Conservation (phyloP, 2,113 vertebrate species). For the Oryzias curvinotus region DNA sequence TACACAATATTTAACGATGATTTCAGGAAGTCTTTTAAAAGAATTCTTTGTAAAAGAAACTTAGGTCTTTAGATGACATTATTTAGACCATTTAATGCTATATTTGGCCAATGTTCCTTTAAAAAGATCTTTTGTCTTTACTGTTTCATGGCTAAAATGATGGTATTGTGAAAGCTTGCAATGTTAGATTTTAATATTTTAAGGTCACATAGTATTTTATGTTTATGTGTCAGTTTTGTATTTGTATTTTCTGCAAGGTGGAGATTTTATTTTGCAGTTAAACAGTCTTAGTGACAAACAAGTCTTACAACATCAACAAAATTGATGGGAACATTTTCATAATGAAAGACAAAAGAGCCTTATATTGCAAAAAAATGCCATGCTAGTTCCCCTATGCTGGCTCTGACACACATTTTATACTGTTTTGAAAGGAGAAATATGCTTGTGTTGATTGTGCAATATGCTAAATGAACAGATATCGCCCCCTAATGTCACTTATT, state of each 20-base stretch:
- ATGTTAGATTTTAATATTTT: conserved; percentile 9
- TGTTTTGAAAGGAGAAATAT: not conserved
- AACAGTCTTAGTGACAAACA: not conserved
- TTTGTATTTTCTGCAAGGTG: not conserved
- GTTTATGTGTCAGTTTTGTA: not conserved
- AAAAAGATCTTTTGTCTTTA: no score
- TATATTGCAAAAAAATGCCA: not conserved
- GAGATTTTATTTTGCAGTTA: not conserved
- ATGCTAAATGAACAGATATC: conserved; percentile 1
- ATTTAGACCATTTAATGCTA: not conserved
- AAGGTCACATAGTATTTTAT: conserved; percentile 11
- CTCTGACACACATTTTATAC: not conserved
- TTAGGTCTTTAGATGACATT: conserved; percentile 21
- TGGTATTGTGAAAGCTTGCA: conserved; percentile 5
- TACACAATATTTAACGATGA: conserved; percentile 94
- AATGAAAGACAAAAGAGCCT: not conserved
- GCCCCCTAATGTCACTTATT: conserved; percentile 8
- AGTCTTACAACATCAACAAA: not conserved
- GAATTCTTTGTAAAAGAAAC: conserved; percentile 83
- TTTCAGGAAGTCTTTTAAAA: conserved; percentile 91
- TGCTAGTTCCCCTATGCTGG: not conserved
- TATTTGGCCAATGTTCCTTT: not conserved
- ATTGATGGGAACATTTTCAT: not conserved
- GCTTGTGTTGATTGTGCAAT: not conserved
- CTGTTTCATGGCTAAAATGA: not conserved